Conservation (phyloP, 2,797 vertebrate species). For the Coregonus suidteri region DNA sequence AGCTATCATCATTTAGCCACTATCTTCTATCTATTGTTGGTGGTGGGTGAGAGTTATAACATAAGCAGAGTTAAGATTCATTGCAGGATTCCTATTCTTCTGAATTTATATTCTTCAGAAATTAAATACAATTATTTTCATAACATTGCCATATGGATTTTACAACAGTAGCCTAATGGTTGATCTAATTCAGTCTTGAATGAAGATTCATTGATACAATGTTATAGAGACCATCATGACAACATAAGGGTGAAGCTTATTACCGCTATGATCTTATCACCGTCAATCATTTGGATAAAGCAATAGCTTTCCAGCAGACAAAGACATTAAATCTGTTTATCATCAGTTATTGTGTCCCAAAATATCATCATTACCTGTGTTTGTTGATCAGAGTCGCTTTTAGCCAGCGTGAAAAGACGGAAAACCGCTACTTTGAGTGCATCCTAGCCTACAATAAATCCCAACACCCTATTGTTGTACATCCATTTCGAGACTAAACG, state of each 20-base stretch:
- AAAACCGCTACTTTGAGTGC: not conserved
- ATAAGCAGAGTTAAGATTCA: not conserved
- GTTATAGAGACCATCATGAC: not conserved
- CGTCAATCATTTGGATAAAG: not conserved
- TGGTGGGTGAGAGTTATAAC: not conserved
- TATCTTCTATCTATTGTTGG: not conserved
- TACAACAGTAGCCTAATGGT: not conserved
- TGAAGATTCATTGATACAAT: not conserved
- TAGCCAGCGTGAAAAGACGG: constrained; percentile 25
- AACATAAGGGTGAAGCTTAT: not conserved
- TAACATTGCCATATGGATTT: not conserved
- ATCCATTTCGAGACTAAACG: not conserved
- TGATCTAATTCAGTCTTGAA: not conserved
- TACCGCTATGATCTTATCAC: not conserved
- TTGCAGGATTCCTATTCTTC: too few species aligned
- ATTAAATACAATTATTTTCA: not conserved
- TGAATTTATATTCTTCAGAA: too few species aligned
- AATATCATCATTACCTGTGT: constrained; percentile 55
- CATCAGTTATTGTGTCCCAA: not conserved
- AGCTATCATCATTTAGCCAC: not conserved
- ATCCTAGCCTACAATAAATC: not conserved
- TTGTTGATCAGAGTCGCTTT: constrained; percentile 44
- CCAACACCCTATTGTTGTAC: constrained; percentile 4
- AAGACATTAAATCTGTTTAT: not conserved
- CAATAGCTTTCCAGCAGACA: not conserved